These are phyloP conservation scores for Megaptera novaeangliae DNA, from an alignment of 2,113 vertebrate genomes.

Conservation along the genomic window DNA sequence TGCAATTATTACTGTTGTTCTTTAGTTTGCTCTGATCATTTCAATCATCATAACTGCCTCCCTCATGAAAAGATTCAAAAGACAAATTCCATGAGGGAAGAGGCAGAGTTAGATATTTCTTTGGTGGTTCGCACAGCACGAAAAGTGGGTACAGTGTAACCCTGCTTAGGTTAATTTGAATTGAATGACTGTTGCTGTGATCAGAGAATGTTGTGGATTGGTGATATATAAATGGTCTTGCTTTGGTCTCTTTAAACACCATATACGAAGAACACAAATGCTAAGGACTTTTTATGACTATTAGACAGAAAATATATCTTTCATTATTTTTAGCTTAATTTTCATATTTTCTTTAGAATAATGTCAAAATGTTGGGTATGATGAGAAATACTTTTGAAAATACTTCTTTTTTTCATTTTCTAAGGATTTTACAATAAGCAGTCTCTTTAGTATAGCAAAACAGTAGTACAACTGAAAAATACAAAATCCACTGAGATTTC, in stretches of 20 bases:
- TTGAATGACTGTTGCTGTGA: not conserved
- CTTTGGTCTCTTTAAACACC: not conserved
- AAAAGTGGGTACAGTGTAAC: not conserved
- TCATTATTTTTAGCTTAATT: not conserved
- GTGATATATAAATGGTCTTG: not conserved
- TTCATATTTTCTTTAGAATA: not conserved
- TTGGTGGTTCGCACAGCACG: not conserved
- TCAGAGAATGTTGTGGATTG: not conserved
- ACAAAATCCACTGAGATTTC: not conserved
- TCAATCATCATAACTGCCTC: conserved; percentile 10
- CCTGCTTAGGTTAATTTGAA: conserved; percentile 17
- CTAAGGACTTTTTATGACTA: not conserved
- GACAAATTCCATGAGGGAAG: not conserved
- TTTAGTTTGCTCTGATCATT: conserved; percentile 7
- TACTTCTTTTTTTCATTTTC: not conserved
- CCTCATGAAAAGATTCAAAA: conserved; percentile 11
- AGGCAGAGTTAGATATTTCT: not conserved
- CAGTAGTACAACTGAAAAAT: not conserved
- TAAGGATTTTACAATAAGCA: not conserved
- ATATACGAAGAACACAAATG: not conserved
- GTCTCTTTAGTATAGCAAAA: not conserved
- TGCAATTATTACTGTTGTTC: not conserved
- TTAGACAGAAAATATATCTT: not conserved
- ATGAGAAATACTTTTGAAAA: not conserved
- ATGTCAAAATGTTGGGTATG: not conserved